Percentiles rank a stretch among this genome's conserved stretches.
phyloP scores from a whole-genome alignment of 2,797 vertebrate species.

The Channa striata region DNA sequence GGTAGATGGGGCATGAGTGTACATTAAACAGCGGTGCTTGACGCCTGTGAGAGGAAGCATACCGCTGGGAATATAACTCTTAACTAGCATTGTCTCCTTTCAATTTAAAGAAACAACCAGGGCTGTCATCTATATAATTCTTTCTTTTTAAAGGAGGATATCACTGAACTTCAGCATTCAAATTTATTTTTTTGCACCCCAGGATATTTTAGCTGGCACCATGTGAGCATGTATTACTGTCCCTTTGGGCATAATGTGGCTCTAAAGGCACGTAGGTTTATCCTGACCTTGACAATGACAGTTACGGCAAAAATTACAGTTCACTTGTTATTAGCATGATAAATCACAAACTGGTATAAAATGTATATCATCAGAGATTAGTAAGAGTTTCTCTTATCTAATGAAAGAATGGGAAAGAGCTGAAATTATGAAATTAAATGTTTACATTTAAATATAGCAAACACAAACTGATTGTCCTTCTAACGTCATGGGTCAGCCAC shows the following conservation, averaged over 20 bases:
- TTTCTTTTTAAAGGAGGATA: constrained; percentile 72
- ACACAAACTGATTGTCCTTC: background rate
- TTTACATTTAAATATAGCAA: background rate
- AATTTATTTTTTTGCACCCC: constrained; percentile 11
- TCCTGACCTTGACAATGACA: background rate
- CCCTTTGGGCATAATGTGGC: background rate
- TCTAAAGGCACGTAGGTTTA: background rate
- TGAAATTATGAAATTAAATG: background rate
- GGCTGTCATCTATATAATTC: constrained; percentile 86
- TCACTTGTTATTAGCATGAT: background rate
- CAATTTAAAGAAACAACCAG: constrained; percentile 75
- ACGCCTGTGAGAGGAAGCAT: constrained; percentile 92
- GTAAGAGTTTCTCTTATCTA: background rate
- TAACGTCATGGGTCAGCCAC: no score
- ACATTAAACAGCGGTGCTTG: constrained; percentile 98
- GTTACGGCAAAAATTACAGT: background rate
- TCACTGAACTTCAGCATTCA: constrained; percentile 44
- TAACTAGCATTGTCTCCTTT: constrained; percentile 97
- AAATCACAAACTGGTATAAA: background rate
- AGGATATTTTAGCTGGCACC: background rate
- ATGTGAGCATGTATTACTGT: constrained; percentile 8
- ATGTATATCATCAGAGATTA: background rate
- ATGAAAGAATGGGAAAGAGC: background rate
- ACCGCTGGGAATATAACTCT: constrained; percentile 96
- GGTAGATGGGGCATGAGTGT: constrained; percentile 99